Evolutionary conservation across 2,888 invertebrate genomes (phyloP).

Genomic region (Papilio gigon): DNA sequence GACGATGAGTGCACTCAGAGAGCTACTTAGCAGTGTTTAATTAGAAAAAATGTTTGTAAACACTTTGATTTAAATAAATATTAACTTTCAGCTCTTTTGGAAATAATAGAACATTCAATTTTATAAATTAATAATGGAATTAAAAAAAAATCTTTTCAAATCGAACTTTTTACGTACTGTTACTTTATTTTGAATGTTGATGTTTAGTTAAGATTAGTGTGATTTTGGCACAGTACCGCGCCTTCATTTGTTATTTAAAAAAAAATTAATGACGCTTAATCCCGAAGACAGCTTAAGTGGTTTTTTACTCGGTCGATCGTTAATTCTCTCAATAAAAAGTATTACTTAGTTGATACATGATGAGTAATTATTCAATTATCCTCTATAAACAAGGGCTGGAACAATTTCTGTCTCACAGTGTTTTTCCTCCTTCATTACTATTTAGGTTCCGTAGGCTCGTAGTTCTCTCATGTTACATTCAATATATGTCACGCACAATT

Average conservation of each 20-base stretch:
- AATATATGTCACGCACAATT: neutral
- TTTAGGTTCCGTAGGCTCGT: conserved; percentile 28
- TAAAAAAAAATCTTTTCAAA: neutral
- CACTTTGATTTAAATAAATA: conserved; percentile 13
- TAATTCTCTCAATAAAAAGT: neutral
- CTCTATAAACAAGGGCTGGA: conserved; percentile 8
- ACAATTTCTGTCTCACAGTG: conserved; percentile 18
- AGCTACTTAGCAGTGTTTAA: conserved; percentile 24
- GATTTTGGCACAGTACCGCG: neutral
- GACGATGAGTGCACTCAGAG: conserved; percentile 9
- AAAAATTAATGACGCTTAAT: neutral
- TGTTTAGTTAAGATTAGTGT: too few relatives aligned
- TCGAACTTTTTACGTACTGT: too few relatives aligned
- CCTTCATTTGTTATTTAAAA: neutral
- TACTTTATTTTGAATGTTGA: too few relatives aligned
- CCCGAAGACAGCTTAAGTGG: conserved; percentile 4
- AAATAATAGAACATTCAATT: neutral
- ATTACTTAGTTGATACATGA: neutral
- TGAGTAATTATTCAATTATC: conserved; percentile 28
- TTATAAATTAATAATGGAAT: neutral
- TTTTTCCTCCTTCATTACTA: conserved; percentile 28
- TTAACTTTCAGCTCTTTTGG: conserved; percentile 2
- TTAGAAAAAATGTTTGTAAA: conserved; percentile 19
- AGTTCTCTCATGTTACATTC: neutral
- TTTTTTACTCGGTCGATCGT: neutral